Evolutionary conservation across 2,797 vertebrate species (phyloP).

Genomic region (Urophycis tenuis): DNA sequence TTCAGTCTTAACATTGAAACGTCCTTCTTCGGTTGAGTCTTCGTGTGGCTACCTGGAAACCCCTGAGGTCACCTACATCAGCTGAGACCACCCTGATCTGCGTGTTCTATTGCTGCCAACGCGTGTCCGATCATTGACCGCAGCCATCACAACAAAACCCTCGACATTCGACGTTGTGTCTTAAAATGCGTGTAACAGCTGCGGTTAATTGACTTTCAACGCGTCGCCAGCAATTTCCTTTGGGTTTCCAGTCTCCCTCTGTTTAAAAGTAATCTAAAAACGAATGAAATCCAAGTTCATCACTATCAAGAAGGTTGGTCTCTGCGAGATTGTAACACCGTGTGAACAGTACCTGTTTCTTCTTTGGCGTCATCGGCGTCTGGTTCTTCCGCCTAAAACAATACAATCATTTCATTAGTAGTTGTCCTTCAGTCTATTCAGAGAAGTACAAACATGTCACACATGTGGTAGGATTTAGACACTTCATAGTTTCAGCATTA

Average conservation of each 20-base stretch:
- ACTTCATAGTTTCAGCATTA: background rate
- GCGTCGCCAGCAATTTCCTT: slow-evolving; percentile 85
- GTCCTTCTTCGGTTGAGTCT: slow-evolving; percentile 65
- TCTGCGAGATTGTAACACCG: slow-evolving; percentile 29
- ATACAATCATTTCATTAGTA: slow-evolving; percentile 12
- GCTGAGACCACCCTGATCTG: slow-evolving; percentile 54
- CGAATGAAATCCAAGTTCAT: slow-evolving; percentile 61
- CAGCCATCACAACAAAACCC: background rate
- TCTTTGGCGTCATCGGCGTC: slow-evolving; percentile 69
- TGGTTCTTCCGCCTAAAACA: slow-evolving; percentile 55
- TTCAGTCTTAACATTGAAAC: slow-evolving; percentile 57
- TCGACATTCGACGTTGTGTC: background rate
- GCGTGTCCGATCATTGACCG: slow-evolving; percentile 55
- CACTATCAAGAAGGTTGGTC: slow-evolving; percentile 44
- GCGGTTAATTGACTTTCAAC: slow-evolving; percentile 49
- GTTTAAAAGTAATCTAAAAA: slow-evolving; percentile 54
- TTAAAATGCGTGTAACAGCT: slow-evolving; percentile 4
- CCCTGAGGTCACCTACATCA: slow-evolving; percentile 66
- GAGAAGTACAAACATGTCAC: no score
- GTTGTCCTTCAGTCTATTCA: background rate
- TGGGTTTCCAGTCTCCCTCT: slow-evolving; percentile 96
- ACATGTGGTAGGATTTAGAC: no score
- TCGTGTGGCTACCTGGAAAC: slow-evolving; percentile 69
- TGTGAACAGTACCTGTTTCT: slow-evolving; percentile 88
- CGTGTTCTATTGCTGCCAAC: slow-evolving; percentile 64